Percentiles rank a stretch among this genome's conserved stretches.
Evolutionary conservation across 2,888 invertebrate species (phyloP).

Genomic region (Zygogramma bicolorata): DNA sequence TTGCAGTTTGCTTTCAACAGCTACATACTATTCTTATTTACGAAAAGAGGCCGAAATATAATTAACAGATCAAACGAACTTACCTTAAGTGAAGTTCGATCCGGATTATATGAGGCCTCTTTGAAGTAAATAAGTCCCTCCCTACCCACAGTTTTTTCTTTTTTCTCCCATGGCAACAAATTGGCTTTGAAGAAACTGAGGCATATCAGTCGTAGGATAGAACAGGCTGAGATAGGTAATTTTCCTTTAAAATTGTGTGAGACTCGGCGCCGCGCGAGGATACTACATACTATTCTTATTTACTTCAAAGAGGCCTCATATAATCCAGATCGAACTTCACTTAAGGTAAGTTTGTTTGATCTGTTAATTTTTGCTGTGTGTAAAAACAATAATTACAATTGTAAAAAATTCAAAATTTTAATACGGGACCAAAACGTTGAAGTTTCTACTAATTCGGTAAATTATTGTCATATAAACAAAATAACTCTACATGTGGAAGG

Average conservation of each 20-base stretch:
- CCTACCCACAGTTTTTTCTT: neutral
- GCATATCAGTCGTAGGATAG: too few relatives aligned
- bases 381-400: constrained; percentile 19
- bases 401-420: constrained; percentile 23
- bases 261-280: too few relatives aligned
- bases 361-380: constrained; percentile 12
- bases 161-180: neutral
- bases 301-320: too few relatives aligned
- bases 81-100: too few relatives aligned
- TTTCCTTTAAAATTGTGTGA: too few relatives aligned
- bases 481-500: constrained; percentile 21
- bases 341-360: too few relatives aligned
- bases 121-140: constrained; percentile 3
- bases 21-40: too few relatives aligned
- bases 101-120: neutral
- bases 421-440: neutral
- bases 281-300: too few relatives aligned
- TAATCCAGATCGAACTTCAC: too few relatives aligned
- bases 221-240: too few relatives aligned
- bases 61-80: too few relatives aligned
- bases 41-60: too few relatives aligned
- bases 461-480: constrained; percentile 14
- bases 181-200: neutral
- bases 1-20: neutral
- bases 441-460: constrained; percentile 4